Conservation (phyloP, 2,797 vertebrate species). For the Mycteria americana region DNA sequence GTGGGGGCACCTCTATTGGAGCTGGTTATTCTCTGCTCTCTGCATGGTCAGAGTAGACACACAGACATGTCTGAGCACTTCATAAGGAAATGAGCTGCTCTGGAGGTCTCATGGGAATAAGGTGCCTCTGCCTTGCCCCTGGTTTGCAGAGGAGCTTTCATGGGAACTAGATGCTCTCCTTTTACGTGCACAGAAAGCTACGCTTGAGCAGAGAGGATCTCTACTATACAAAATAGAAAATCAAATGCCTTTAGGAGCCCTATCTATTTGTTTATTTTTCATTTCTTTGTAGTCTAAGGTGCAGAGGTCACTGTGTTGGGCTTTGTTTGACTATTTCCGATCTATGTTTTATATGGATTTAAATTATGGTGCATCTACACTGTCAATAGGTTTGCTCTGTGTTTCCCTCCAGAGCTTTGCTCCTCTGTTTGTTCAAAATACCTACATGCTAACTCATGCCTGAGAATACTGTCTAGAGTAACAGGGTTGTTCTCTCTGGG, state of each 20-base stretch:
- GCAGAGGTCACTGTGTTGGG: neutral
- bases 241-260: neutral
- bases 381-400: neutral
- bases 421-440: neutral
- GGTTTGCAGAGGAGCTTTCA: neutral
- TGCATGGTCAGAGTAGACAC: neutral
- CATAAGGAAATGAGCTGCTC: neutral
- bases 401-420: neutral
- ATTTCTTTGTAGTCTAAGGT: neutral
- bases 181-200: rapidly evolving
- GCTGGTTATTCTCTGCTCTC: neutral
- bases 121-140: neutral
- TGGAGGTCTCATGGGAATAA: neutral
- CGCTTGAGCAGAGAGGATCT: neutral
- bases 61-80: neutral
- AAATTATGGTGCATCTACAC: neutral
- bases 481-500: neutral
- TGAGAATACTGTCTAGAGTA: neutral
- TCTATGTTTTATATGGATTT: neutral
- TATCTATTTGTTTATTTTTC: neutral
- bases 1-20: neutral
- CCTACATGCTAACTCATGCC: neutral
- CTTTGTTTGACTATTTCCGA: neutral
- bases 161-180: neutral
- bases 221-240: neutral